Evolutionary conservation across 1,140 invertebrate genomes (phyloP), one percentile per base, ranked within the genome.

Genomic region (Papilio glaucus): DNA sequence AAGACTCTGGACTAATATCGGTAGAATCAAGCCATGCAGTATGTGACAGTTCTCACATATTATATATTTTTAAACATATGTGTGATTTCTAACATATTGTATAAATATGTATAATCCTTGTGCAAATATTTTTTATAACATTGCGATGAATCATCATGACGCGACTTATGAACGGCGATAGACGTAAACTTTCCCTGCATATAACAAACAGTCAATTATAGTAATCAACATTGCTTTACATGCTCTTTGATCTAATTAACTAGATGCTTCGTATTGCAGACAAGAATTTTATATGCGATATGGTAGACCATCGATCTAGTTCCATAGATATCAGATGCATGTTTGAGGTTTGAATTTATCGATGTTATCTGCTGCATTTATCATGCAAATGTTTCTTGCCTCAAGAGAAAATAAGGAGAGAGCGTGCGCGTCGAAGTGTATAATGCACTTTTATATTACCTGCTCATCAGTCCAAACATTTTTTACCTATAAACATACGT

Each of bases 361-460:
- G 79, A 73, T 53, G 73, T 88, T 87, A 89, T 89, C 85, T 85
- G 84, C 85, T 84, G 75, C 82, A 81, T 72, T 57, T 76, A 77
- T 81, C 86, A 91, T 90, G 87, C 89, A 90, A 91, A 91, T 90
- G 73, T 78, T 82, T 76, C 85, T 89, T 91, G 82, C 83, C 86
- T 75, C 69, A 72, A 74, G 87, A 85, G 89, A 91, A 90, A 91
- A 85, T 83, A n/a, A n/a, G 79, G 85, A 87, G 89, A 91, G 87
- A 91, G 89, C 80, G 83, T 39, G 82, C 76, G 73, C 86, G 83
- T 79, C 87, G 75, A 81, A 83, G 81, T 86, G 79, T 75, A 72
- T 82, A 88, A 87, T 79, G 72, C 72, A 76, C 80, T 79, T 79
- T 81, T 81, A 79, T 77, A 79, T 85, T 84, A 77, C 75, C 77